Conservation (phyloP, 2,888 invertebrate species). For the Isoperla grammatica region DNA sequence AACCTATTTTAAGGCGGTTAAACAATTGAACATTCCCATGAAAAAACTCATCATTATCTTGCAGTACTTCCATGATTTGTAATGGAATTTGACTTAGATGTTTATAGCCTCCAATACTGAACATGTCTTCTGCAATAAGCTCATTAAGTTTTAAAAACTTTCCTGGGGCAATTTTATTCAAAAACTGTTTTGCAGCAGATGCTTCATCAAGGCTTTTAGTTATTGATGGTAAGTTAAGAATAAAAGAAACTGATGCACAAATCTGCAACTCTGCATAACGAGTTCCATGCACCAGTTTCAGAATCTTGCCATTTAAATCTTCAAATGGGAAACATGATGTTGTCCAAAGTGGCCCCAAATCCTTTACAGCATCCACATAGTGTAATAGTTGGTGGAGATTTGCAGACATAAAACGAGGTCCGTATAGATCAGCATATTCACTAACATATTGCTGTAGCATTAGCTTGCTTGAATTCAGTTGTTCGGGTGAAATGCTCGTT, state of each 20-base stretch:
- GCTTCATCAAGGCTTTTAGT: neutral
- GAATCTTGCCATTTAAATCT: conserved; percentile 29
- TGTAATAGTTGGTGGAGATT: conserved; percentile 33
- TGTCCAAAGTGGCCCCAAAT: conserved; percentile 30
- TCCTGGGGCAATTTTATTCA: neutral
- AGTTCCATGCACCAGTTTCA: conserved; percentile 29
- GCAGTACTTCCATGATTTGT: neutral
- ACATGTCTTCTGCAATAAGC: neutral
- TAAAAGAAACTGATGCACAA: conserved; percentile 16
- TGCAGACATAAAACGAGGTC: conserved; percentile 27
- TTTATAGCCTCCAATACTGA: neutral
- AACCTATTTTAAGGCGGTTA: neutral
- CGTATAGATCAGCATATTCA: conserved; percentile 30
- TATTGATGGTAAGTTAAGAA: neutral
- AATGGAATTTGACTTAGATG: neutral
- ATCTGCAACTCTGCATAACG: conserved; percentile 26
- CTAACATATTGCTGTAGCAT: conserved; percentile 26
- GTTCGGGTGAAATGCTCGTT: conserved; percentile 24
- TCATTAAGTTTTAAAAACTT: neutral
- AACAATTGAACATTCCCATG: neutral
- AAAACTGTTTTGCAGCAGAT: neutral
- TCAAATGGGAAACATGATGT: conserved; percentile 32
- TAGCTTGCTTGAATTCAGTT: conserved; percentile 10
- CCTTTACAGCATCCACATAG: conserved; percentile 27
- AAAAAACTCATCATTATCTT: neutral